Base-by-base conservation (phyloP, 2,888 invertebrate genomes). In the Seira sanloemensis region DNA sequence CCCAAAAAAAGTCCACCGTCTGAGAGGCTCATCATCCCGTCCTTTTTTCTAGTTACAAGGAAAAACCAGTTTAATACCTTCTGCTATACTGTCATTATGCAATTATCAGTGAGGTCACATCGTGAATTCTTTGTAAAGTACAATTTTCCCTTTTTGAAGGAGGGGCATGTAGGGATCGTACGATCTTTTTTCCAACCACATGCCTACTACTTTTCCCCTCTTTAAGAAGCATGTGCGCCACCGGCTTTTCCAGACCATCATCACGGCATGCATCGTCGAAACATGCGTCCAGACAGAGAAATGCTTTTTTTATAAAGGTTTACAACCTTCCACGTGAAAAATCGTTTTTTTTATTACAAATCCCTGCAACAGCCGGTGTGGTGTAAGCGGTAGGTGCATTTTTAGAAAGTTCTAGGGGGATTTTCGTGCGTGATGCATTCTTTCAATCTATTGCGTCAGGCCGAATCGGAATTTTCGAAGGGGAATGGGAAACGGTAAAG, bases 81-180 rank as follows among this genome's bases (percentile, higher is more conserved):
- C n/a, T n/a, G 19, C 23, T 65, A 65, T 23, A 65, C 65, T 12
- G 23, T 65, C 18, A 65, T 65, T 65, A 65, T 65, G 65, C 65
- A 65, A 65, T 65, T 65, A 65, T 65, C 65, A 65, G 23, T 65
- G 12, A 65, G 65, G 65, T 65, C 65, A 65, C 19, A 21, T 2
- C 65, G 2, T 65, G 18, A 65, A 23, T 18, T 65, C 2, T 21
- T 21, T n/a, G n/a, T n/a, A n/a, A n/a, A n/a, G n/a, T n/a, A n/a
- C 19, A 5, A 1, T 65, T 65, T 2, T 65, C 65, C 23, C 21
- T 18, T 23, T 18, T 21, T 21, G 65, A 16, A 65, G 65, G 65
- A 65, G 65, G 65, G 23, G 65, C 65, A 65, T 19, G 19, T n/a
- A 18, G 18, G 18, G 2, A 65, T 65, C 65, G 65, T 65, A 65